Evolutionary conservation across 2,888 invertebrate genomes (phyloP).

Genomic region (Ferdinandea cuprea): DNA sequence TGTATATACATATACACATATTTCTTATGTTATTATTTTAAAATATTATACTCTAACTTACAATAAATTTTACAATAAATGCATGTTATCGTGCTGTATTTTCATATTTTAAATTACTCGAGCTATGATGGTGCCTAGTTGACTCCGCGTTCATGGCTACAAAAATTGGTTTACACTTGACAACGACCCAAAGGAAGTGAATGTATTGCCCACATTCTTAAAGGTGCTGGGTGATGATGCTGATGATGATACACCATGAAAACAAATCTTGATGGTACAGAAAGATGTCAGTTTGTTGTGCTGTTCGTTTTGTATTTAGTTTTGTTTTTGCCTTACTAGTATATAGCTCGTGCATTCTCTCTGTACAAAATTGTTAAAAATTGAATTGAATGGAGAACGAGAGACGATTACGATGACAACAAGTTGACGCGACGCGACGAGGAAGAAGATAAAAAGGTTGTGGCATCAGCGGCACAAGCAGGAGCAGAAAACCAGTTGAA

Average conservation of each 20-base stretch:
- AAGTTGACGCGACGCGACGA: slow-evolving; percentile 39
- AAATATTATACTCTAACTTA: slow-evolving; percentile 55
- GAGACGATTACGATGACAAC: slow-evolving; percentile 64
- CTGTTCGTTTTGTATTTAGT: slow-evolving; percentile 33
- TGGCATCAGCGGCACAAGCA: slow-evolving; percentile 48
- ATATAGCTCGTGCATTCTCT: slow-evolving; percentile 63
- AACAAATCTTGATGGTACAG: slow-evolving; percentile 65
- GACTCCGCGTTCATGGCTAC: slow-evolving; percentile 51
- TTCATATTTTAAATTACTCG: slow-evolving; percentile 68
- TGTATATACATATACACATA: no score
- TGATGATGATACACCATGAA: slow-evolving; percentile 61
- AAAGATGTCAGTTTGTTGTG: slow-evolving; percentile 68
- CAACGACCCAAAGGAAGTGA: slow-evolving; percentile 65
- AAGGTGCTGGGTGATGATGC: slow-evolving; percentile 49
- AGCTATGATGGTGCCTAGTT: slow-evolving; percentile 39
- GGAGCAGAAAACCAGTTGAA: slow-evolving; percentile 70
- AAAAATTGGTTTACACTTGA: slow-evolving; percentile 70
- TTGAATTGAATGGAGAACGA: slow-evolving; percentile 69
- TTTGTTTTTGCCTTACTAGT: slow-evolving; percentile 34
- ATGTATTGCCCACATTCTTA: slow-evolving; percentile 53
- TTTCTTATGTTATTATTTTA: slow-evolving; percentile 24
- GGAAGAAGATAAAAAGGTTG: slow-evolving; percentile 59
- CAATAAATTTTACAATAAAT: slow-evolving; percentile 71
- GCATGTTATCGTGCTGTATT: slow-evolving; percentile 74
- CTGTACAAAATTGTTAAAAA: slow-evolving; percentile 66